Percentiles rank a stretch among this genome's conserved stretches.
phyloP scores from a whole-genome alignment of 2,797 vertebrate species.

The Periparus ater region DNA sequence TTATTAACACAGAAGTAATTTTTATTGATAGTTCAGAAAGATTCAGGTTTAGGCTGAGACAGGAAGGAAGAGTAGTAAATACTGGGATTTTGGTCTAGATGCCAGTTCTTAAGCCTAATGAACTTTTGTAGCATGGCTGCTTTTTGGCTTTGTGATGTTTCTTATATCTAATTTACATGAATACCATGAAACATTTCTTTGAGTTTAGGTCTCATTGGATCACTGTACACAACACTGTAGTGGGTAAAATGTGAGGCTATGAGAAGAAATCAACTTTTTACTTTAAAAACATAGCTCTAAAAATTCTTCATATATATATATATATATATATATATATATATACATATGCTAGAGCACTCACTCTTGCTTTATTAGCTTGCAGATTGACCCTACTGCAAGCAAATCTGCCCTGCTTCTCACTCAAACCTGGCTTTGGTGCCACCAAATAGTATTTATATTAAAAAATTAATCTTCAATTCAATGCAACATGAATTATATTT shows the following conservation, averaged over 20 bases:
- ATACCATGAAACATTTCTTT: not conserved
- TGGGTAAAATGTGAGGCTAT: not conserved
- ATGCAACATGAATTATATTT: not conserved
- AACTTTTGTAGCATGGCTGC: not conserved
- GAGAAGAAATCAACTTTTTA: not conserved
- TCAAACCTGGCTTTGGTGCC: not conserved
- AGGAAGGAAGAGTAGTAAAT: not conserved
- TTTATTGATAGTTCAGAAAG: not conserved
- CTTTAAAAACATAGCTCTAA: not conserved
- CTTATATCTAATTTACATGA: not conserved
- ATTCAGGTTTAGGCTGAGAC: not conserved
- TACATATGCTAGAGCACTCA: not conserved
- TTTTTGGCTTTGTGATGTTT: not conserved
- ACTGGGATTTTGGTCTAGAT: not conserved
- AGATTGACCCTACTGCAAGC: not conserved
- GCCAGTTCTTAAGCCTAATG: not conserved
- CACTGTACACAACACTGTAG: not conserved
- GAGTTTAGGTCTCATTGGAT: not conserved
- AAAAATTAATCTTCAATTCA: not conserved
- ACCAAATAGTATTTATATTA: not conserved
- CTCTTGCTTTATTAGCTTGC: not conserved
- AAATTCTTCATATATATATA: not conserved
- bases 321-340: not conserved
- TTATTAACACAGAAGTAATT: not conserved
- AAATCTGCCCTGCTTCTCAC: not conserved